phyloP scores from a whole-genome alignment of 1,140 invertebrate genomes.

The Plectus sambesii region DNA sequence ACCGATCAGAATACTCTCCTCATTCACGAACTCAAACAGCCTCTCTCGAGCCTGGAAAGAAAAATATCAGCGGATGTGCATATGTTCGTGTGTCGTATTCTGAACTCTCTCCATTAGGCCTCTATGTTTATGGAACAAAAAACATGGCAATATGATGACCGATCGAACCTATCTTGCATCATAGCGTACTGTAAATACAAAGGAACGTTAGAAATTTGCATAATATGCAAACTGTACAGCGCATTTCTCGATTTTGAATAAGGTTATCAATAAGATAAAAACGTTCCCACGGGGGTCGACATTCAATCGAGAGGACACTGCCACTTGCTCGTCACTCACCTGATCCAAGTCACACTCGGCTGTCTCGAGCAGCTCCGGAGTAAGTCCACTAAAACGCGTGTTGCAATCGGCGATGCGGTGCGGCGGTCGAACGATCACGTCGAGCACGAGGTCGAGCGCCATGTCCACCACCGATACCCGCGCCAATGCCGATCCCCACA shows the following conservation, averaged over 20 bases:
- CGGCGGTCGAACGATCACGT: conserved; percentile 47
- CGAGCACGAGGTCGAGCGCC: conserved; percentile 52
- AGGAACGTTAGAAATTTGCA: neutral
- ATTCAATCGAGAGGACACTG: no score
- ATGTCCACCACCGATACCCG: conserved; percentile 65
- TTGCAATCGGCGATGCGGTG: conserved; percentile 46
- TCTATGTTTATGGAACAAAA: no score
- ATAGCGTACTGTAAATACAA: no score
- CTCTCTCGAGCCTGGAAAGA: conserved; percentile 15
- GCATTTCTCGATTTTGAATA: no score
- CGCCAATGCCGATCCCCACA: conserved; percentile 64
- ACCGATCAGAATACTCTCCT: conserved; percentile 60
- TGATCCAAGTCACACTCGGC: conserved; percentile 22
- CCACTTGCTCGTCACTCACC: conserved; percentile 13
- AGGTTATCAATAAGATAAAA: no score
- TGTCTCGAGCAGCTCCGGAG: conserved; percentile 13
- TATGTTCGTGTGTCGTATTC: neutral
- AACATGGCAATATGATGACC: no score
- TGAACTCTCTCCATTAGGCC: no score
- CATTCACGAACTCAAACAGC: conserved; percentile 23
- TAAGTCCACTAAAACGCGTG: conserved; percentile 27
- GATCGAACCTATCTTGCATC: no score
- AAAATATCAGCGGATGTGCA: neutral
- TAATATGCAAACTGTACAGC: conserved; percentile 4
- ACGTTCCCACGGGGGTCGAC: no score